Conservation (phyloP, 2,113 vertebrate species). For the Myotis yumanensis region DNA sequence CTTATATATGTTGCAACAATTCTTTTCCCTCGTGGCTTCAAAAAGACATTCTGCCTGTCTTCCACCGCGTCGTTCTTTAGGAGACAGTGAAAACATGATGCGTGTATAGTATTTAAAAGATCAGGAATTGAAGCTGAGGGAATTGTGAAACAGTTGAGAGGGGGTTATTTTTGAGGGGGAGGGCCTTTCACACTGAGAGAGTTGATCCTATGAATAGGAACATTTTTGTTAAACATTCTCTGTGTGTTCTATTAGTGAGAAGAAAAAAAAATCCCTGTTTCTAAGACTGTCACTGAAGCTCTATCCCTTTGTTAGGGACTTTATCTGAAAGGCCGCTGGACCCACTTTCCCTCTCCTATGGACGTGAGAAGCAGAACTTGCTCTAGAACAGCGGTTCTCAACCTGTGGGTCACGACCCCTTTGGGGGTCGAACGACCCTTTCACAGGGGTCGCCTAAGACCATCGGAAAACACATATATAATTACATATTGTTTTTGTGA, state of each 20-base stretch:
- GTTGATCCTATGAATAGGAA: not conserved
- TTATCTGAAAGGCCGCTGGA: not conserved
- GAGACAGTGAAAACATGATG: not conserved
- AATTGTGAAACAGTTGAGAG: not conserved
- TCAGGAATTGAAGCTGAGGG: not conserved
- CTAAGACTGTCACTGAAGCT: not conserved
- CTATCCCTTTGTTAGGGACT: rapidly evolving
- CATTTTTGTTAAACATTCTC: not conserved
- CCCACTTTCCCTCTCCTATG: rapidly evolving
- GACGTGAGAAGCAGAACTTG: not conserved
- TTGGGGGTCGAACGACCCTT: too few species aligned
- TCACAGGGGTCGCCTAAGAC: too few species aligned
- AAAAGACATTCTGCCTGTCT: not conserved
- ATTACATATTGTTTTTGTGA: too few species aligned
- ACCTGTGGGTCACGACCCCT: too few species aligned
- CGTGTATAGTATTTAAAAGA: not conserved
- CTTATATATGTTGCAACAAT: rapidly evolving
- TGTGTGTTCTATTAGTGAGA: not conserved
- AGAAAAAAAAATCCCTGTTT: not conserved
- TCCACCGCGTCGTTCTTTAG: not conserved
- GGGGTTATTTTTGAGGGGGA: not conserved
- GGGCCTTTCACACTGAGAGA: not conserved
- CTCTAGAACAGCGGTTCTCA: not conserved
- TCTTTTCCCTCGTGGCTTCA: not conserved
- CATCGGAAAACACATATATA: too few species aligned